Evolutionary conservation across 2,888 invertebrate species (phyloP), one percentile per base, ranked within the genome.

Genomic region (Melieria crassipennis): DNA sequence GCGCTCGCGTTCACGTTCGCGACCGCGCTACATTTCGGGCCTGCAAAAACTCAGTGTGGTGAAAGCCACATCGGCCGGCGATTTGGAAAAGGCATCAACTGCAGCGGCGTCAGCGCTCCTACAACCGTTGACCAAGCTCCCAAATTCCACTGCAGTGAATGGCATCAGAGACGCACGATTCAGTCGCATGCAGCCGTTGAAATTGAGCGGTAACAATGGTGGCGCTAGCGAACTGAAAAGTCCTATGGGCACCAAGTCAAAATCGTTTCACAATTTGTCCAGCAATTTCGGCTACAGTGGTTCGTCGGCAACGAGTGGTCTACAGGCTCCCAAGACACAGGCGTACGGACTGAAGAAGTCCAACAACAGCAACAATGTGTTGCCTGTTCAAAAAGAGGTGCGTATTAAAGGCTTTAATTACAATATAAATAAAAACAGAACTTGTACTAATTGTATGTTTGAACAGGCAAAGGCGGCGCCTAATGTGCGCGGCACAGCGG

Each of bases 171-270:
- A 30, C 30, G 30, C 30, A 30, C 30, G 30, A 30, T 30, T 74
- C 57, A 75, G 74, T 57, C 73, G 73, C 58, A 75, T 74, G 48
- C 78, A 77, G 50, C 73, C 77, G 7, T 30, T 30, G 30, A 30
- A 30, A 30, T 30, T 30, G 30, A 30, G 30, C 30, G 30, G 30
- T 3, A 30, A 30, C 30, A 42, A 64, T 5, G 16, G 45, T 10
- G 57, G 68, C 45, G 42, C 61, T 4, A 52, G 43, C 4, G 84
- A 84, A 50, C 73, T 86, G 3, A 86, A 85, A 71, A 86, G 86
- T 75, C 86, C 87, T 5, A 85, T 87, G 86, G 87, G 87, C 58
- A 83, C 82, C 16, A 87, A 87, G 78, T 85, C 87, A 6, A 87
- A 87, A 73, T 87, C 87, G 42, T 85, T 86, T 80, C 85, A 86